These are phyloP conservation scores for Drosophila watanabei DNA, from an alignment of 1,140 invertebrate genomes.

Conservation along the genomic window DNA sequence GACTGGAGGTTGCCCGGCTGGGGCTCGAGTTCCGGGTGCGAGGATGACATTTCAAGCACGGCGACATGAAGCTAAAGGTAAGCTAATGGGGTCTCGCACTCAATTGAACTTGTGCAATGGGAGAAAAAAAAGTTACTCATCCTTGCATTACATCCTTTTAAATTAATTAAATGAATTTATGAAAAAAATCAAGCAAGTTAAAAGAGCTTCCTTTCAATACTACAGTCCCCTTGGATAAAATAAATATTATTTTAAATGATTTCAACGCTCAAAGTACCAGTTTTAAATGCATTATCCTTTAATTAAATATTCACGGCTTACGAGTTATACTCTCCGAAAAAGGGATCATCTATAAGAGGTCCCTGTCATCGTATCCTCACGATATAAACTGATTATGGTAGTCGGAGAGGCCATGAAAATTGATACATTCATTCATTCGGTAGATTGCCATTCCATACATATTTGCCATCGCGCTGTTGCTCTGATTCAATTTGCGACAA, in stretches of 20 bases:
- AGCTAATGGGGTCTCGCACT: conserved; percentile 41
- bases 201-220: background rate
- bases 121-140: background rate
- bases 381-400: conserved; percentile 66
- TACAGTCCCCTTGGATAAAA: background rate
- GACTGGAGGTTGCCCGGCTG: conserved; percentile 91
- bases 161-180: too few relatives aligned
- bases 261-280: background rate
- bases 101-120: background rate
- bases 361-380: background rate
- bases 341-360: background rate
- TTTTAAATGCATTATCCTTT: background rate
- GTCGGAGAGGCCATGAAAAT: conserved; percentile 47
- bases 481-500: conserved; percentile 81
- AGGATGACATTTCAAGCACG: conserved; percentile 92
- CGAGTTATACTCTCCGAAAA: background rate
- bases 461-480: conserved; percentile 34
- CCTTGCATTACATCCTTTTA: too few relatives aligned
- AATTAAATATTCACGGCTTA: background rate
- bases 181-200: background rate
- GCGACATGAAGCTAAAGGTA: conserved; percentile 93
- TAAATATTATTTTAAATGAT: background rate
- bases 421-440: conserved; percentile 73
- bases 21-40: conserved; percentile 91
- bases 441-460: conserved; percentile 32